Percentiles rank a stretch among this genome's conserved stretches.
Evolutionary conservation across 1,140 invertebrate genomes (phyloP).

Genomic region (Drosophila equinoxialis): DNA sequence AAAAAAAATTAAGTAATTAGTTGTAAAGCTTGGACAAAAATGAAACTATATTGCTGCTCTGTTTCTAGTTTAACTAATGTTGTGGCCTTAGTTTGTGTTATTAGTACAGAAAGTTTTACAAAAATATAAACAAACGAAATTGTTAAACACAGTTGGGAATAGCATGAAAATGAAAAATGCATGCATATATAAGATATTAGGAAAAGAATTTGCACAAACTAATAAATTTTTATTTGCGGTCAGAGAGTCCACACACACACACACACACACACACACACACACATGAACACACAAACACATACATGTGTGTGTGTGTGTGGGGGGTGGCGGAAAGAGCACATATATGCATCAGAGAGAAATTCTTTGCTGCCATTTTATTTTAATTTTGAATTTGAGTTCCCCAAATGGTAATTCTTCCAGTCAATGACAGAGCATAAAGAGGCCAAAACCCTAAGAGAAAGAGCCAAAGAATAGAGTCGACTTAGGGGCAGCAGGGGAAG

Average conservation of each 20-base stretch:
- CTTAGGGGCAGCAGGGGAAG: background rate
- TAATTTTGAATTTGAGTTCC: slow-evolving; percentile 44
- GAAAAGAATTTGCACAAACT: slow-evolving; percentile 36
- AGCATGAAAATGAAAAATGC: slow-evolving; percentile 3
- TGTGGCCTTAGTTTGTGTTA: no score
- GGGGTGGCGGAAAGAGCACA: no score
- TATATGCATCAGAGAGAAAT: background rate
- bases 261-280: slow-evolving; percentile 27
- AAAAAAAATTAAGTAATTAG: no score
- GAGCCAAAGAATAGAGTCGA: background rate
- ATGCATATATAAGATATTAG: background rate
- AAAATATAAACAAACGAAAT: background rate
- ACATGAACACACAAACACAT: slow-evolving; percentile 13
- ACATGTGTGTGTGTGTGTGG: background rate
- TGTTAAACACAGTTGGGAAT: background rate
- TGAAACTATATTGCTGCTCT: no score
- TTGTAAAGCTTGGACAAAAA: no score
- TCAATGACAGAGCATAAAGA: slow-evolving; percentile 69
- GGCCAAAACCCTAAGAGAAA: slow-evolving; percentile 19
- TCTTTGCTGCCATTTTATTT: slow-evolving; percentile 57
- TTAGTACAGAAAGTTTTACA: no score
- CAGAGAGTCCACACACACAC: slow-evolving; percentile 28
- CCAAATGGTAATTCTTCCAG: slow-evolving; percentile 60
- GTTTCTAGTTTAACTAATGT: no score
- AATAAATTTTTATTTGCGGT: slow-evolving; percentile 47